phyloP scores from a whole-genome alignment of 2,888 invertebrate species.

The Clitarchus hookeri region DNA sequence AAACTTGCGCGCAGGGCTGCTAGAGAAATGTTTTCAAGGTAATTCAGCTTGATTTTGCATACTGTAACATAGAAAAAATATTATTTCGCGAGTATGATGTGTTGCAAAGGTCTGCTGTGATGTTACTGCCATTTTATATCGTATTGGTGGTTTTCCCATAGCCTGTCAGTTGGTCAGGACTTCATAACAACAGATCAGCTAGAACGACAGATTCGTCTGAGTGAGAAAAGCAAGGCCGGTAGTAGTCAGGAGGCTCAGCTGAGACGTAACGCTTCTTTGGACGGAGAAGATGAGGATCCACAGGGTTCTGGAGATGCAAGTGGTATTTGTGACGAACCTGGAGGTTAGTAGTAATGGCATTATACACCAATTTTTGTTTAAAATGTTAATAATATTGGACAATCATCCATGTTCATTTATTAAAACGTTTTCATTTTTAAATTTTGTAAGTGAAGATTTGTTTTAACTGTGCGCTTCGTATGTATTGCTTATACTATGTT shows the following conservation, averaged over 20 bases:
- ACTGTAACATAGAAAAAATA: too few species aligned
- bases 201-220: slow-evolving; percentile 60
- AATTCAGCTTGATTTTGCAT: slow-evolving; percentile 38
- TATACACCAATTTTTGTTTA: too few species aligned
- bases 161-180: slow-evolving; percentile 83
- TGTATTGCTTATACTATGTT: too few species aligned
- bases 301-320: not conserved
- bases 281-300: not conserved
- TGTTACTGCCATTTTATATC: too few species aligned
- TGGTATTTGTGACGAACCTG: not conserved
- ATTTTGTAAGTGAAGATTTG: too few species aligned
- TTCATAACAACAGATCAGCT: slow-evolving; percentile 84
- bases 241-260: not conserved
- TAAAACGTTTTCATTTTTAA: too few species aligned
- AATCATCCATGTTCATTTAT: too few species aligned
- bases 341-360: not conserved
- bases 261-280: not conserved
- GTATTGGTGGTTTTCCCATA: slow-evolving; percentile 49
- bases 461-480: too few species aligned
- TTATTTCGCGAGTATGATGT: too few species aligned
- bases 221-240: slow-evolving; percentile 57
- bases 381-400: too few species aligned
- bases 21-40: slow-evolving; percentile 84
- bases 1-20: slow-evolving; percentile 87
- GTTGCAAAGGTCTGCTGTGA: too few species aligned